Conservation (phyloP, 2,113 vertebrate genomes). For the Alosa alosa region DNA sequence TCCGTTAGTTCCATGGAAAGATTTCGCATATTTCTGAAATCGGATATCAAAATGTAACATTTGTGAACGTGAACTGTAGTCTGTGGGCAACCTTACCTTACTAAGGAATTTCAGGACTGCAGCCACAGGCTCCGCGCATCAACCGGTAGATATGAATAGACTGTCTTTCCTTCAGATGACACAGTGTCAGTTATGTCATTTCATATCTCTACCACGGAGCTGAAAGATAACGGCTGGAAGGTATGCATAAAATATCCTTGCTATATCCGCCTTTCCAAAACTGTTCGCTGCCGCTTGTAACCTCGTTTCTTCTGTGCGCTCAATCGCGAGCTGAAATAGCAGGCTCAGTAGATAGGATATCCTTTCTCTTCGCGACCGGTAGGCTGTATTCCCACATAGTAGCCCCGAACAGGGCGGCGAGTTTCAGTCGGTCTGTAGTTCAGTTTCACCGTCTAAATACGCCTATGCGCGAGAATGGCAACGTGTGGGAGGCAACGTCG, state of each 20-base stretch:
- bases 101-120: slow-evolving; percentile 25
- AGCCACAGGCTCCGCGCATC: slow-evolving; percentile 23
- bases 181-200: slow-evolving; percentile 12
- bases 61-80: neutral
- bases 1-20: neutral
- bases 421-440: slow-evolving; percentile 27
- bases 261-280: neutral
- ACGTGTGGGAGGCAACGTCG: slow-evolving; percentile 26
- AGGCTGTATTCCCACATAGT: slow-evolving; percentile 24
- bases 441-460: slow-evolving; percentile 38
- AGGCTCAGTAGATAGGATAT: neutral
- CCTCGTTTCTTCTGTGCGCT: neutral
- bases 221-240: neutral
- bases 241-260: neutral
- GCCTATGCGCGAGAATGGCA: slow-evolving; percentile 31
- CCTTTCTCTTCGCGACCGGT: slow-evolving; percentile 14
- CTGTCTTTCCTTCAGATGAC: neutral
- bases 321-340: neutral
- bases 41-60: neutral
- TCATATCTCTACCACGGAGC: slow-evolving; percentile 13
- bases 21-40: neutral
- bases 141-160: slow-evolving; percentile 14
- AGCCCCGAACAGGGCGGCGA: slow-evolving; percentile 19
- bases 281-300: neutral
- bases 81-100: slow-evolving; percentile 32